Evolutionary conservation across 2,888 invertebrate genomes (phyloP).

Genomic region (Rotaria magnacalcarata): DNA sequence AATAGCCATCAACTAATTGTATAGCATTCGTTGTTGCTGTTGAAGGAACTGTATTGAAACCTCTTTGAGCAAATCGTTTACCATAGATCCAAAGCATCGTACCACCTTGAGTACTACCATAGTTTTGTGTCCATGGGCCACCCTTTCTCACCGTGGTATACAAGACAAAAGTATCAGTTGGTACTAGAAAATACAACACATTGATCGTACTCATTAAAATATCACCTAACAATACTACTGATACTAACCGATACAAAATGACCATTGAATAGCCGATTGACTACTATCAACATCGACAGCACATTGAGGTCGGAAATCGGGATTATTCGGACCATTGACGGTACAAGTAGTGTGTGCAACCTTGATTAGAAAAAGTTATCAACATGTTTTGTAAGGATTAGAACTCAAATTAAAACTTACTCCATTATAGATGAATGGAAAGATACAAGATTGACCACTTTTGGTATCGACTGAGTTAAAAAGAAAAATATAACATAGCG

Average conservation of each 20-base stretch:
- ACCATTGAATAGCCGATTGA: background rate
- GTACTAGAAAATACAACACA: background rate
- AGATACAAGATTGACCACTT: background rate
- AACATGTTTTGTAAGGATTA: too few species aligned
- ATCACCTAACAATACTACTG: background rate
- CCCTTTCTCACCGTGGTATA: conserved; percentile 23
- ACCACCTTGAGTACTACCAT: conserved; percentile 38
- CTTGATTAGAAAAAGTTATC: background rate
- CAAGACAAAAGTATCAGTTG: conserved; percentile 35
- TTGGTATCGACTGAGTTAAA: background rate
- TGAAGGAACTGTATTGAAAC: conserved; percentile 33
- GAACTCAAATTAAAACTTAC: background rate
- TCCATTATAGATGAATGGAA: background rate
- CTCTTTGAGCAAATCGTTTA: conserved; percentile 38
- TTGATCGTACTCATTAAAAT: too few species aligned
- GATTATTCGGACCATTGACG: background rate
- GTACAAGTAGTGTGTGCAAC: background rate
- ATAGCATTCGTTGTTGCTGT: conserved; percentile 11
- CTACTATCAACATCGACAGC: background rate
- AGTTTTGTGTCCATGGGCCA: conserved; percentile 17
- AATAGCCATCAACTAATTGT: conserved; percentile 11
- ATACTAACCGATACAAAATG: background rate
- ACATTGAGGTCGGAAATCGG: background rate
- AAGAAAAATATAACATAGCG: too few species aligned
- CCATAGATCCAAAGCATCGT: conserved; percentile 44